Evolutionary conservation across 2,888 invertebrate species (phyloP), one percentile per base, ranked within the genome.

Genomic region (Xestobium rufovillosum): DNA sequence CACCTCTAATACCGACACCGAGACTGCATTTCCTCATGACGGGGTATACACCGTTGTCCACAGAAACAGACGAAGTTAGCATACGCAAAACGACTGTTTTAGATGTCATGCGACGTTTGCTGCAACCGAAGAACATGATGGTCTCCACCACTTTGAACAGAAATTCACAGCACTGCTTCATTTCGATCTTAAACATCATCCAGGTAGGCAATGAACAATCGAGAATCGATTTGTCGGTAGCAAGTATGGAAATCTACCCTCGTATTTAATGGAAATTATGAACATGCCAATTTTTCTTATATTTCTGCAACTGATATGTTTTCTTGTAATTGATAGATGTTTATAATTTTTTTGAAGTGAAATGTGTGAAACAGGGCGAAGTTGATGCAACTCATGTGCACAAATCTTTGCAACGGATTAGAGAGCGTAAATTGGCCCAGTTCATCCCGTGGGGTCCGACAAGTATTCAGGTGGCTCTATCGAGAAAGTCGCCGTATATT

Each of bases 61-160:
- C 91, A 2, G 95, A 95, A 62, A 84, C 86, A 50, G 83, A 73
- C 47, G 81, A 83, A 53, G 83, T 80, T 55, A 69, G 69, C 50
- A 81, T 91, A 17, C 75, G 95, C 15, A 95, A 94, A 70, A 98
- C 97, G 1, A 96, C 96, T 11, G 97, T 97, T 0, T 67, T 96
- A 49, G 97, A 98, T 66, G 96, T 98, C 14, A 97, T 98, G 95
- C 76, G 97, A 49, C 75, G 97, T 39, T 70, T 99, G 35, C 69
- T 98, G 34, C 96, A 98, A 65, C 95, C 97, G 3, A 96, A 96
- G 70, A 97, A 97, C 64, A 96, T 97, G 95, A 97, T 97, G 96
- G 96, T 97, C 3, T 95, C 96, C 0, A 88, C 94, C 3, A 85
- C 87, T 16, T 79, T 86, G 9, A 92, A 95, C 61, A 76, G 92